phyloP scores from a whole-genome alignment of 2,797 vertebrate genomes.

The Brachyrhaphis roseni region DNA sequence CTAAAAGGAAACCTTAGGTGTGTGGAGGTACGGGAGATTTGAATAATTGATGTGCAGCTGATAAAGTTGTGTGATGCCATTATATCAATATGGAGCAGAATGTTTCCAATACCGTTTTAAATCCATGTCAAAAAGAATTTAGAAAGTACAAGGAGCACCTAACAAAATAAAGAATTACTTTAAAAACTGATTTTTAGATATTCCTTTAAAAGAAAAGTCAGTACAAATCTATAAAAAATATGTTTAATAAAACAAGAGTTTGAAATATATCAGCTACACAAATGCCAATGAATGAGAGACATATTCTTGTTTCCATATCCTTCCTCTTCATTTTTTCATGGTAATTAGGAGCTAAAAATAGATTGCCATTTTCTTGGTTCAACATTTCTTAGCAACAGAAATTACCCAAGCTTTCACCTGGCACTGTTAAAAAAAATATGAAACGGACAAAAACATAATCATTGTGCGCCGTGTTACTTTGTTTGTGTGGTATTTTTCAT shows the following conservation, averaged over 20 bases:
- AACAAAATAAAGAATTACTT: not conserved
- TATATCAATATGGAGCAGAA: not conserved
- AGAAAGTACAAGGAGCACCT: not conserved
- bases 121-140: not conserved
- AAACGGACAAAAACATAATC: not conserved
- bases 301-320: not conserved
- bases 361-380: not conserved
- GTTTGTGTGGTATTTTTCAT: not conserved
- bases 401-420: not conserved
- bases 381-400: constrained; percentile 8
- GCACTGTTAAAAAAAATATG: not conserved
- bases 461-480: not conserved
- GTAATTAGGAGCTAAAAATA: constrained; percentile 9
- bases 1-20: not conserved
- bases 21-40: not conserved
- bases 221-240: not conserved
- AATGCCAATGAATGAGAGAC: not conserved
- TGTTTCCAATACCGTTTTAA: not conserved
- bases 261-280: not conserved
- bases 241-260: not conserved
- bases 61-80: not conserved
- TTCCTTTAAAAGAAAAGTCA: not conserved
- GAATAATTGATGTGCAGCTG: not conserved
- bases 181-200: not conserved
- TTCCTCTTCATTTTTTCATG: not conserved